Percentiles rank a stretch among this genome's conserved stretches.
phyloP scores from a whole-genome alignment of 2,113 vertebrate species.

The Micronycteris hirsuta region DNA sequence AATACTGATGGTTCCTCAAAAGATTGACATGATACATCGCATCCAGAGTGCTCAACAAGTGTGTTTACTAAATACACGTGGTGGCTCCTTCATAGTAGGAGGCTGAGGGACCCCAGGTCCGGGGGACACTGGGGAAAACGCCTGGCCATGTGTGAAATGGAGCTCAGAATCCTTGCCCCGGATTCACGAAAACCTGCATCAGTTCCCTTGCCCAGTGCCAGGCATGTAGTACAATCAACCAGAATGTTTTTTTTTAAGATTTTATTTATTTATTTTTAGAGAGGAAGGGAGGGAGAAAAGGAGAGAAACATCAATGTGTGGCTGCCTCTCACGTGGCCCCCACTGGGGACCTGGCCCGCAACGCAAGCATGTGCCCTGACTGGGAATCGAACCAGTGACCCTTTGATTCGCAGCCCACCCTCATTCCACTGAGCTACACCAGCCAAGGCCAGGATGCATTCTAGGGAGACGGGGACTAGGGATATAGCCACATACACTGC shows the following conservation, averaged over 20 bases:
- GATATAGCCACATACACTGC: neutral
- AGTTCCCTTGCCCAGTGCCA: neutral
- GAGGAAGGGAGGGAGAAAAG: too few species aligned
- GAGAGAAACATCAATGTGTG: too few species aligned
- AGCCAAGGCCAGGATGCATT: too few species aligned
- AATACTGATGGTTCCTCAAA: neutral
- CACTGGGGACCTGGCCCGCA: too few species aligned
- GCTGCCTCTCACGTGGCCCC: too few species aligned
- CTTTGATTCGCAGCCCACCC: too few species aligned
- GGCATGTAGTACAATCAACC: neutral
- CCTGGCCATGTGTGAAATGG: neutral
- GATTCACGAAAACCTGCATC: neutral
- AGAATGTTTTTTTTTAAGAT: too few species aligned
- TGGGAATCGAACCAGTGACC: too few species aligned
- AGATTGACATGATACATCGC: accelerated
- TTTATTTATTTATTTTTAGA: too few species aligned
- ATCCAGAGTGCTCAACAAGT: neutral
- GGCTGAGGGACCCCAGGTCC: neutral
- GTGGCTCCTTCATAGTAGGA: neutral
- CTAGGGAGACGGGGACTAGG: too few species aligned
- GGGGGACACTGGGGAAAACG: neutral
- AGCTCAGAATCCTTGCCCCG: neutral
- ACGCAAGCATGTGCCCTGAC: too few species aligned
- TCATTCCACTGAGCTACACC: too few species aligned
- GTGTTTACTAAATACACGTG: neutral